phyloP scores from a whole-genome alignment of 1,140 invertebrate genomes.

The Kradibia gibbosae region DNA sequence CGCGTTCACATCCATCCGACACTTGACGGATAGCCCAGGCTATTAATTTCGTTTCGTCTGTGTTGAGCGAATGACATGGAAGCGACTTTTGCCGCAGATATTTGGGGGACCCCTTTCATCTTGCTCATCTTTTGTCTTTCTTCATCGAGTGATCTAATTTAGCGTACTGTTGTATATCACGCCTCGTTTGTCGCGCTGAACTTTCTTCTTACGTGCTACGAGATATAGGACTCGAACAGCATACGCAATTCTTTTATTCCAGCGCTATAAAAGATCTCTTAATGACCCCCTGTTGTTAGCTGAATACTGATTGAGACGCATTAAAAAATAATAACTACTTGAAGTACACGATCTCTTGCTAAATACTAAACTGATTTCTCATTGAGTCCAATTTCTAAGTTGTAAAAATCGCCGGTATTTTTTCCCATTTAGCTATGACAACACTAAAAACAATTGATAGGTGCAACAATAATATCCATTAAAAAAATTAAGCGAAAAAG shows the following conservation, averaged over 20 bases:
- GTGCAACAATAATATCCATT: not conserved
- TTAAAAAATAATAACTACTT: too few relatives aligned
- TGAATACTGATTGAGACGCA: too few relatives aligned
- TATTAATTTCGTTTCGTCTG: constrained; percentile 21
- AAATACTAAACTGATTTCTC: too few relatives aligned
- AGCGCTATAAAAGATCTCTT: not conserved
- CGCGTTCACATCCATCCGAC: not conserved
- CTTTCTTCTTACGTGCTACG: not conserved
- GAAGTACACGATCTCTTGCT: too few relatives aligned
- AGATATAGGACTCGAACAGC: not conserved
- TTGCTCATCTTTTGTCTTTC: not conserved
- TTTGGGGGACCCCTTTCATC: not conserved
- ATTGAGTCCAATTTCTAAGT: too few relatives aligned
- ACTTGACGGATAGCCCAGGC: constrained; percentile 35
- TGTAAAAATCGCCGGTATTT: too few relatives aligned
- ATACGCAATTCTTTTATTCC: not conserved
- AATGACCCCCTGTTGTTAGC: too few relatives aligned
- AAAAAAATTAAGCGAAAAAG: not conserved
- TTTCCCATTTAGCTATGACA: too few relatives aligned
- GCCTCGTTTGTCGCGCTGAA: constrained; percentile 9
- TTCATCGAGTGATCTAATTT: constrained; percentile 36
- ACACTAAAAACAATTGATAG: not conserved
- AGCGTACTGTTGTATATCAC: constrained; percentile 3
- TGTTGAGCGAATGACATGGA: constrained; percentile 40
- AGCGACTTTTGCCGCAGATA: constrained; percentile 9